Percentiles rank a stretch among this genome's conserved stretches.
Evolutionary conservation across 92 coral and sea anemone species (phyloP).

Genomic region (Hydrozoanthus gracilis): DNA sequence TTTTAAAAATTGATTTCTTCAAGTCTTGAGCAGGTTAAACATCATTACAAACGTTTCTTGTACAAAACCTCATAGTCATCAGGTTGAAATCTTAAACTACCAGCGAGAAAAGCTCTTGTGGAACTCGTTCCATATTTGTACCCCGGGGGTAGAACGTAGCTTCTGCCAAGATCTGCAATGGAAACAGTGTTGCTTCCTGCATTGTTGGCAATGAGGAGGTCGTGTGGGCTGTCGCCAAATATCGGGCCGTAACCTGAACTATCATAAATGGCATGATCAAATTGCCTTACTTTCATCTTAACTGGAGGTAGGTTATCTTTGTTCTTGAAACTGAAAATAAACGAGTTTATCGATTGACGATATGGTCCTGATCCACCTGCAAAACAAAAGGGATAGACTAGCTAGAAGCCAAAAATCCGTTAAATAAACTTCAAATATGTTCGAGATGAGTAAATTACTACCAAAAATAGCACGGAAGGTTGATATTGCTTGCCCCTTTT

Average conservation of each 20-base stretch:
- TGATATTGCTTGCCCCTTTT: too few relatives aligned
- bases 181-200: slow-evolving; percentile 6
- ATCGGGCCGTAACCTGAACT: not conserved
- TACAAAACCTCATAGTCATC: slow-evolving; percentile 14
- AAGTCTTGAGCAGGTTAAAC: too few relatives aligned
- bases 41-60: not conserved
- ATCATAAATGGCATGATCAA: not conserved
- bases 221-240: not conserved
- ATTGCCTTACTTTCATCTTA: not conserved
- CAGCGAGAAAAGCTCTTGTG: not conserved
- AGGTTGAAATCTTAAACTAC: not conserved
- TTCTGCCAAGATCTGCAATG: not conserved
- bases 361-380: slow-evolving; percentile 1
- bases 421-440: not conserved
- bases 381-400: not conserved
- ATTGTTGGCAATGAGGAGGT: slow-evolving; percentile 10
- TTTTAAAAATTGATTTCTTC: too few relatives aligned
- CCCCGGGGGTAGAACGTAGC: not conserved
- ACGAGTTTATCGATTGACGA: not conserved
- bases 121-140: not conserved
- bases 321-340: slow-evolving; percentile 30
- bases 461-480: too few relatives aligned
- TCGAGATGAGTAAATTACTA: too few relatives aligned
- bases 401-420: not conserved
- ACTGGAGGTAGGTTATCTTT: slow-evolving; percentile 9